These are phyloP conservation scores for Stictocephala bisonia DNA, from an alignment of 2,888 invertebrate species.

Conservation along the genomic window DNA sequence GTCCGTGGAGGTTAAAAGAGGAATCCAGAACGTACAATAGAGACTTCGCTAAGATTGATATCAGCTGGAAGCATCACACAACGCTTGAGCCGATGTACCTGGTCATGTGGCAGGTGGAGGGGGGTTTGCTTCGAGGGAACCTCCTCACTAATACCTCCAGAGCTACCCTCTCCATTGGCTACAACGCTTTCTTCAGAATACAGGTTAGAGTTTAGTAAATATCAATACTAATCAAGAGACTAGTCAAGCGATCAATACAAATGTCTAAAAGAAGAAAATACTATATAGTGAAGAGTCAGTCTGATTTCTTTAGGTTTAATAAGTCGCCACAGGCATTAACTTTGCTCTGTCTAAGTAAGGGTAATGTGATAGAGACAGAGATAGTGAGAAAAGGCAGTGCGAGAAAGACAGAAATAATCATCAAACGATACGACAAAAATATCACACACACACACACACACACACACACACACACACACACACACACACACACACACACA, in stretches of 20 bases:
- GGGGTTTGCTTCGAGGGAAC: conserved; percentile 8
- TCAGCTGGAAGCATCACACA: conserved; percentile 9
- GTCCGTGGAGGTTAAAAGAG: background rate
- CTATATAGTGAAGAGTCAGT: too few species aligned
- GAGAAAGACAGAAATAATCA: too few species aligned
- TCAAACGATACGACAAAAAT: background rate
- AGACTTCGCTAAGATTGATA: background rate
- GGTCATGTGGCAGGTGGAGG: conserved; percentile 21
- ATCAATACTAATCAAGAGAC: too few species aligned
- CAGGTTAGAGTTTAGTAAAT: too few species aligned
- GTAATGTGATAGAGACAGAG: too few species aligned
- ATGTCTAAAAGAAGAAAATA: too few species aligned
- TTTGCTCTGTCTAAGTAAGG: too few species aligned
- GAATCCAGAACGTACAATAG: conserved; percentile 8
- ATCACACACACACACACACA: background rate
- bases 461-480: background rate
- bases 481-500: background rate
- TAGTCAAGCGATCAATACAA: too few species aligned
- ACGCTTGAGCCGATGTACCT: background rate
- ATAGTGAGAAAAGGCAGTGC: too few species aligned
- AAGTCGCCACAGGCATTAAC: too few species aligned
- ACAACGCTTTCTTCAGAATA: conserved; percentile 4
- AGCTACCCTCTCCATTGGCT: conserved; percentile 23
- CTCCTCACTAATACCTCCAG: conserved; percentile 27
- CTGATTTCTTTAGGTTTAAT: too few species aligned